A percentile compares a stretch with the other conserved stretches of the same genome.
These are phyloP conservation scores for Microcebus griseorufus DNA, from an alignment of 2,113 vertebrate genomes.

Conservation along the genomic window DNA sequence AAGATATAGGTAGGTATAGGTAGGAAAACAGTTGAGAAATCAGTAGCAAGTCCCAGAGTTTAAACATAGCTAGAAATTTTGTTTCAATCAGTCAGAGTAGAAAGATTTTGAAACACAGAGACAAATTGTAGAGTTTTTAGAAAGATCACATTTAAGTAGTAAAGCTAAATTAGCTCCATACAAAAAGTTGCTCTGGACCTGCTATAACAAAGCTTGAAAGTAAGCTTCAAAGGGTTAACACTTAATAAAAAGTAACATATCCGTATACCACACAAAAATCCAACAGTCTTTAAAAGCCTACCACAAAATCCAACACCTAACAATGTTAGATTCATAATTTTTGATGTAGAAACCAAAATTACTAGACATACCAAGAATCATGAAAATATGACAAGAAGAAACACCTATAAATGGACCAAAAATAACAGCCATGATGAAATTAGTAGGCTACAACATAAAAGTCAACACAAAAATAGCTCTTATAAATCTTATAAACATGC, in stretches of 20 bases:
- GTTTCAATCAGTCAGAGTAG: background rate
- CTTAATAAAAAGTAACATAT: background rate
- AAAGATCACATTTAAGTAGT: background rate
- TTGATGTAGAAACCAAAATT: background rate
- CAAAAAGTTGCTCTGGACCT: background rate
- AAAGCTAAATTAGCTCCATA: background rate
- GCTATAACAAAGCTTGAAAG: background rate
- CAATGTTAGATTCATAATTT: background rate
- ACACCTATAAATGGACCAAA: background rate
- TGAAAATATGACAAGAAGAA: background rate
- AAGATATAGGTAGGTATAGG: background rate
- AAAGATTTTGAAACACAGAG: conserved; percentile 20
- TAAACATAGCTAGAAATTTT: background rate
- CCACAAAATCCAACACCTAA: background rate
- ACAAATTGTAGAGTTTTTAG: background rate
- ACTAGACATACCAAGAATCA: background rate
- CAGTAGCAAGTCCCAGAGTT: background rate
- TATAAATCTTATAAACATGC: background rate
- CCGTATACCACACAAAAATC: background rate
- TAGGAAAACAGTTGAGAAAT: background rate
- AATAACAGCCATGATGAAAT: background rate
- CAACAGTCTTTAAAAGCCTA: background rate
- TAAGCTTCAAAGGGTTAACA: background rate
- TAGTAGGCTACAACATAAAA: background rate
- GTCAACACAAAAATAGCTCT: background rate